Base-by-base conservation (phyloP, 2,888 invertebrate genomes). In the Alloscopus bannaensis region DNA sequence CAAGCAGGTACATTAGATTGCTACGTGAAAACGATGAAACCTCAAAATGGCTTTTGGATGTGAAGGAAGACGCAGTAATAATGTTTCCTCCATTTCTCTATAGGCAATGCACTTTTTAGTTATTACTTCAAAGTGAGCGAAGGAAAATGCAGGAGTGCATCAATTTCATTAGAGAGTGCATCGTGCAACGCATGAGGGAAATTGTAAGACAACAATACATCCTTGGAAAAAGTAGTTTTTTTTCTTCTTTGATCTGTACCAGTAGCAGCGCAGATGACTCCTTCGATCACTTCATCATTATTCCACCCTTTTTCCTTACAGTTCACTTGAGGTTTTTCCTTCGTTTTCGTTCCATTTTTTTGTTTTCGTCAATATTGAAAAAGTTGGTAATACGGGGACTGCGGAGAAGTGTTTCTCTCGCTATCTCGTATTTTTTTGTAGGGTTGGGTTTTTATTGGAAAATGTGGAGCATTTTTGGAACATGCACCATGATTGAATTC, bases 401-500 rank as follows among this genome's bases (percentile, higher is more conserved):
- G 55, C n/a, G n/a, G n/a, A n/a, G n/a, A n/a, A n/a, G n/a, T n/a
- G n/a, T n/a, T n/a, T n/a, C n/a, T n/a, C n/a, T n/a, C n/a, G n/a
- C n/a, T n/a, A n/a, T n/a, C n/a, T n/a, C n/a, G n/a, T n/a, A n/a
- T n/a, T n/a, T n/a, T n/a, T n/a, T n/a, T n/a, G 4, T 36, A 55
- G 31, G 18, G 3, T 59, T 59, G 13, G n/a, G n/a, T 59, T 8
- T 59, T 29, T 18, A 55, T 29, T 24, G 18, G 18, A 45, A n/a
- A 45, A 45, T 18, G 59, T 29, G 59, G 28, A 59, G 59, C 59
- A 59, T 55, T 6, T n/a, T n/a, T n/a, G 3, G 45, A 31, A 40
- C 69, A 57, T n/a, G 20, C 24, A 13, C 66, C 45, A 65, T 75
- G 65, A 75, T 75, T 76, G 76, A 76, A 76, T 50, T 69, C 68